Evolutionary conservation across 2,113 vertebrate species (phyloP).

Genomic region (Callocephalon fimbriatum): DNA sequence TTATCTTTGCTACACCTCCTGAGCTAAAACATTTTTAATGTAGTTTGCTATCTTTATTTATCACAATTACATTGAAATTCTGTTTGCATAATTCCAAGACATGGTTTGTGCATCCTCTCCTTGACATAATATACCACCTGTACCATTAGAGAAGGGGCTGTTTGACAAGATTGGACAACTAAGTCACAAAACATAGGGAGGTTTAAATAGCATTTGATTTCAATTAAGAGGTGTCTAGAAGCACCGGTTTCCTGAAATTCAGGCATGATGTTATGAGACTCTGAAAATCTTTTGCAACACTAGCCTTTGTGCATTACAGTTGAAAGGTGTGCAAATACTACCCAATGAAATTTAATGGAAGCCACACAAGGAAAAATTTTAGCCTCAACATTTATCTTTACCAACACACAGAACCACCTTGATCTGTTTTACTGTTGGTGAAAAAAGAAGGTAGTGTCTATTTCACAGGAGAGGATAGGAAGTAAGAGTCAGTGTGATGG

Average conservation of each 20-base stretch:
- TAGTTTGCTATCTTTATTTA: not conserved
- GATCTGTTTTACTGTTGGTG: constrained; percentile 50
- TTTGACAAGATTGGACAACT: not conserved
- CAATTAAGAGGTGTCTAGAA: not conserved
- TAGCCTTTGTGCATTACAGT: not conserved
- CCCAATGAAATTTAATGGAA: constrained; percentile 26
- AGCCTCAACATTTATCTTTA: constrained; percentile 40
- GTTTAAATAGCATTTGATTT: constrained; percentile 8
- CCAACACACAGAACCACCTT: constrained; percentile 51
- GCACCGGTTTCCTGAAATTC: not conserved
- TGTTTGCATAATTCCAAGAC: not conserved
- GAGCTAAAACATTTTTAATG: not conserved
- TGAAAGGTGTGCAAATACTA: constrained; percentile 19
- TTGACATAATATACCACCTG: not conserved
- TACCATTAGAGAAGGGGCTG: not conserved
- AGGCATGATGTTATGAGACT: not conserved
- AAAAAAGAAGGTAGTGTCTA: constrained; percentile 61
- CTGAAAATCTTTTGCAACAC: not conserved
- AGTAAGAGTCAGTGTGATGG: constrained; percentile 66
- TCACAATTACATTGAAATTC: not conserved
- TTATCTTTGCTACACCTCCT: not conserved
- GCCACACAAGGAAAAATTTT: constrained; percentile 33
- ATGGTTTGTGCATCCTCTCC: not conserved
- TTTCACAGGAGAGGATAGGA: constrained; percentile 68
- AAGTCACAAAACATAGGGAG: not conserved